Evolutionary conservation across 1,140 invertebrate species (phyloP), one percentile per base, ranked within the genome.

Genomic region (Ceratosolen solmsi): DNA sequence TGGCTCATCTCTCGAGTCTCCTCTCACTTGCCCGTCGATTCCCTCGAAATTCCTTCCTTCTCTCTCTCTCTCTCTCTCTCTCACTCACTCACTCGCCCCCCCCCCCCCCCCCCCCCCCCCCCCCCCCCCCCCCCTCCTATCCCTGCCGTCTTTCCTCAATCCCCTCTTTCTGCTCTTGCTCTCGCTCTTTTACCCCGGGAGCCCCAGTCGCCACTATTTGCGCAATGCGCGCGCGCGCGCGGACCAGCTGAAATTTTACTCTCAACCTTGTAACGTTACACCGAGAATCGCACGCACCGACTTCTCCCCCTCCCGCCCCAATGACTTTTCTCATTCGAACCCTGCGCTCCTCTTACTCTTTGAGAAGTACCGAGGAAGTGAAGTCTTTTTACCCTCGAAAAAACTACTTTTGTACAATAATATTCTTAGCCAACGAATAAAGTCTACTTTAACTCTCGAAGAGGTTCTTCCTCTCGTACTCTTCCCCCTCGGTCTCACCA

Each of bases 1-100:
- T 3, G 33, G 63, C 63, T 68, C 60, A 65, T 65, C 33, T 33
- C 17, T 22, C 11, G 90, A 87, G 87, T 90, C 89, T 91, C 89
- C 90, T 88, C 87, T 88, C 85, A 20, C 63, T 38, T 73, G 75
- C 75, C 84, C 86, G 20, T 86, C 85, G 60, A 65, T 65, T 65
- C 60, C 17, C 20, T 65, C 60, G 60, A 65, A 65, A 65, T 65
- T 78, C 63, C 72, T 38, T 5, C 60, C 49, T 60, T 76, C 27
- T 76, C 49, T 27, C 72, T 79, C 73, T 72, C 73, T 30, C 54
- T 71, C 38, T 68, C 60, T 33, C 25, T 36, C 49, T 36, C 51
- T 54, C 20, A 58, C 49, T 22, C 68, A 4, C 46, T 54, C 51
- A 8, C 51, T 54, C 51, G 5, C 13, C 51, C 17, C 5, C 17